phyloP scores from a whole-genome alignment of 1,140 invertebrate species.

The Elymnias hypermnestra region DNA sequence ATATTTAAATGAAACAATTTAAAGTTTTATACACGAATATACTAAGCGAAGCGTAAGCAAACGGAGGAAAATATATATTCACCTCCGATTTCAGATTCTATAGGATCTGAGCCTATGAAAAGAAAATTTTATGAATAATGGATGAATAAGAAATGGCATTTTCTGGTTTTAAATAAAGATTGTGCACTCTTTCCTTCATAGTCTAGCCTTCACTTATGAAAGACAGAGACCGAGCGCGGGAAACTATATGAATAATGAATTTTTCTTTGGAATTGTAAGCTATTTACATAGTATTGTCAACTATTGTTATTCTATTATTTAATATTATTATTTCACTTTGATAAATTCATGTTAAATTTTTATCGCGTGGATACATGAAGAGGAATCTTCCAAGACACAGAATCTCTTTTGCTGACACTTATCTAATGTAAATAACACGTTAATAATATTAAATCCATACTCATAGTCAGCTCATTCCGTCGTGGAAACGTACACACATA shows the following conservation, averaged over 20 bases:
- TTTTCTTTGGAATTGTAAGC: background rate
- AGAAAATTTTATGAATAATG: conserved; percentile 49
- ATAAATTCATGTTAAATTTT: no score
- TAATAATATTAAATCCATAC: no score
- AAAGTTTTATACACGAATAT: conserved; percentile 8
- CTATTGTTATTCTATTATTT: no score
- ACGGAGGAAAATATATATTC: conserved; percentile 26
- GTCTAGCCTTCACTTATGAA: background rate
- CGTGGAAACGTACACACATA: no score
- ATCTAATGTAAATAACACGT: no score
- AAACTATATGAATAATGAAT: conserved; percentile 8
- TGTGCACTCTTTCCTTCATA: conserved; percentile 9
- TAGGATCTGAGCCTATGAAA: conserved; percentile 24
- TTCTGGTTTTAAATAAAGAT: conserved; percentile 24
- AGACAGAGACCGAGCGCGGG: background rate
- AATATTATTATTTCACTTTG: no score
- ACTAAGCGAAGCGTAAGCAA: conserved; percentile 23
- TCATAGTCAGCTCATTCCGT: no score
- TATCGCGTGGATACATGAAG: no score
- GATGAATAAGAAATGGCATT: conserved; percentile 27
- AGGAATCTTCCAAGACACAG: no score
- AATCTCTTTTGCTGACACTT: no score
- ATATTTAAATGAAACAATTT: background rate
- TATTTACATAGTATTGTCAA: background rate
- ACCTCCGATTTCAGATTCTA: conserved; percentile 29